Evolutionary conservation across 2,113 vertebrate species (phyloP).

Genomic region (Polypterus senegalus): DNA sequence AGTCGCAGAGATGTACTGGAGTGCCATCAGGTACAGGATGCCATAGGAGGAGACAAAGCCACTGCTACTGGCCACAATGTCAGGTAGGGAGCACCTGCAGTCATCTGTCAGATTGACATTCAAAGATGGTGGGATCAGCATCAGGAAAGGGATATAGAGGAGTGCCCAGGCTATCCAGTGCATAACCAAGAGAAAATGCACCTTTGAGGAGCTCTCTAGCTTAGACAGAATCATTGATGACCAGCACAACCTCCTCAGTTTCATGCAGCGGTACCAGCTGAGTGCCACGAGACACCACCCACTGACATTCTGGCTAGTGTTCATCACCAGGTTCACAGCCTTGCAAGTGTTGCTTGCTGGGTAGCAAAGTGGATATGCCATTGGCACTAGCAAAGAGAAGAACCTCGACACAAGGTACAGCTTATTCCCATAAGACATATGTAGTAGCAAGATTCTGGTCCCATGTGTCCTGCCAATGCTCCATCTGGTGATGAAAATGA

Average conservation of each 20-base stretch:
- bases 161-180: slow-evolving; percentile 2
- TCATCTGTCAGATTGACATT: neutral
- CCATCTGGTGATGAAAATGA: neutral
- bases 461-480: neutral
- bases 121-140: neutral
- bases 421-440: neutral
- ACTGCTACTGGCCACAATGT: neutral
- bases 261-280: slow-evolving; percentile 3
- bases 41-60: neutral
- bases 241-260: neutral
- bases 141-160: neutral
- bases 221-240: neutral
- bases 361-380: neutral
- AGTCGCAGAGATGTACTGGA: neutral
- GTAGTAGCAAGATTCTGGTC: neutral
- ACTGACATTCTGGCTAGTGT: neutral
- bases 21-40: neutral
- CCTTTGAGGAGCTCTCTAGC: neutral
- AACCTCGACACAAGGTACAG: neutral
- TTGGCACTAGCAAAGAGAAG: neutral
- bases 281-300: neutral
- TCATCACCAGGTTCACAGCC: neutral
- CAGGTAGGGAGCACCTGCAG: neutral
- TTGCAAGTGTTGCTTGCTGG: neutral
- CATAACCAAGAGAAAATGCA: neutral